Evolutionary conservation across 53 echinoderm and acorn worm species (phyloP), one percentile per base, ranked within the genome.

Genomic region (Pentamera pediparva): DNA sequence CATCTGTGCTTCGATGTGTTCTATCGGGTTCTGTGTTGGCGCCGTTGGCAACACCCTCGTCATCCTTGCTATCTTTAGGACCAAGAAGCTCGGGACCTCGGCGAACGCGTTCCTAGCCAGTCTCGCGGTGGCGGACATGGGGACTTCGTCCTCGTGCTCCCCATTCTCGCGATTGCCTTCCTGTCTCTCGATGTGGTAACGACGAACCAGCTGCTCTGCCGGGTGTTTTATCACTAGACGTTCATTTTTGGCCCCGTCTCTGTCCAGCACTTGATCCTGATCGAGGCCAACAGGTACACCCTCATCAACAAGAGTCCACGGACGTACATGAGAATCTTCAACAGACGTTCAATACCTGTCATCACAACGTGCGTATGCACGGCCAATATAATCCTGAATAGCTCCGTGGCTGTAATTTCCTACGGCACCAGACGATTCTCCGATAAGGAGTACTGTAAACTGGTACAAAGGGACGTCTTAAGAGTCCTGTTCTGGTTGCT

Each of bases 31-130:
- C 24, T 5, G 32, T 12, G 18, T 70, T 15, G 70, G 70, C 7
- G 48, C 52, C 13, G 6, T 28, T 45, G 70, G 70, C 48, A 70
- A 70, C 50, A 43, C 50, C 50, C 32, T 70, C n/a, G 52, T 70
- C 33, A 70, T 70, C 13, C 0, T 70, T n/a, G 49, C 70, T 17
- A 70, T 70, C 15, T 31, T 20, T 49, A 49, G 50, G 5, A 70
- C 32, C 49, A 70, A 18, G 19, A 70, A 70, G 21, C 11, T 55
- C 10, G n/a, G 52, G 31, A 70, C 70, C 32, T 32, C 52, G 13
- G 70, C 70, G 5, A 70, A 70, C 50, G 70, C 70, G 4, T 70
- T 70, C 19, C 48, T 70, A 15, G 70, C 70, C 6, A 70, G 70
- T 27, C 52, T 70, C 7, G 70, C 70, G 6, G 70, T 70, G 18